phyloP scores from a whole-genome alignment of 2,113 vertebrate genomes.

The Oryctolagus cuniculus region DNA sequence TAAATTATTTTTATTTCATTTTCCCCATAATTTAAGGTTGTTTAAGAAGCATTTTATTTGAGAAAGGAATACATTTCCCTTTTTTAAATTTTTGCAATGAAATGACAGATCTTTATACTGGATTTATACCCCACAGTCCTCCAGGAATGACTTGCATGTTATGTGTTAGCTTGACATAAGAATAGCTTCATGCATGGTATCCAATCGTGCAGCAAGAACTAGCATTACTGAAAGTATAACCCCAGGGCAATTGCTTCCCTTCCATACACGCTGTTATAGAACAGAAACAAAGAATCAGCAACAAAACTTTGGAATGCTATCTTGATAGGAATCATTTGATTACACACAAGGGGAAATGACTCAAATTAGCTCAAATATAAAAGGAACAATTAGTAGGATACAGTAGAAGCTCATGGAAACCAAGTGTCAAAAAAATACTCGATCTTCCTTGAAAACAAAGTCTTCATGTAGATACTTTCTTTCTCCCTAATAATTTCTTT shows the following conservation, averaged over 20 bases:
- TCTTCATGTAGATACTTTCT: neutral
- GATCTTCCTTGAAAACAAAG: neutral
- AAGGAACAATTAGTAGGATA: neutral
- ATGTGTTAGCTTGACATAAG: neutral
- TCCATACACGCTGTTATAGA: neutral
- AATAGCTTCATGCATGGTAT: neutral
- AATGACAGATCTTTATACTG: neutral
- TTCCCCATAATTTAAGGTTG: neutral
- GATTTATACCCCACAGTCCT: neutral
- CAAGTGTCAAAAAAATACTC: neutral
- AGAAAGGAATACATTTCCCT: neutral
- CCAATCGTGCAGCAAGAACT: neutral
- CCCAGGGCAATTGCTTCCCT: neutral
- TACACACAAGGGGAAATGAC: neutral
- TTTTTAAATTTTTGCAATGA: neutral
- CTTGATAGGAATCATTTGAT: constrained; percentile 5
- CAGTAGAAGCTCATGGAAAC: neutral
- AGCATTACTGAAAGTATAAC: neutral
- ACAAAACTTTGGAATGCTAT: neutral
- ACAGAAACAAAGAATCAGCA: neutral
- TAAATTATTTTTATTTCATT: neutral
- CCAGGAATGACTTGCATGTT: neutral
- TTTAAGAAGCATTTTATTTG: constrained; percentile 5
- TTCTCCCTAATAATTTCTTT: neutral
- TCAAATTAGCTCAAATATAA: constrained; percentile 20